Base-by-base conservation (phyloP, 2,797 vertebrate species). In the Otolemur crassicaudatus region DNA sequence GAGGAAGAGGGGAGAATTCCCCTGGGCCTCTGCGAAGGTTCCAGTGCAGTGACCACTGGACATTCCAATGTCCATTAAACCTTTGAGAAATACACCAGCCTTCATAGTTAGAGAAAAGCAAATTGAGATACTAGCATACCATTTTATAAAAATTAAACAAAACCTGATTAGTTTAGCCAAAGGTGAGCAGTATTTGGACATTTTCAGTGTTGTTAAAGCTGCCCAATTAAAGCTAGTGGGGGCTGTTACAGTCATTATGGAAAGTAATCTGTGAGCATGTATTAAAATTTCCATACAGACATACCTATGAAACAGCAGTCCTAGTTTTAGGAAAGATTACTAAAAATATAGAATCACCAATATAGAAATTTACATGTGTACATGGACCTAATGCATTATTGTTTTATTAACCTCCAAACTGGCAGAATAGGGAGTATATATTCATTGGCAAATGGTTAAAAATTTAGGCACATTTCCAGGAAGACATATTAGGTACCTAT, bases 91-190 rank as follows among this genome's bases (percentile, higher is more conserved):
- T 34, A 87, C 25, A 43, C 46, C 5, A 56, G 80, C 7, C 2
- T 69, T 92, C 11, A 9, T 69, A 25, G 12, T 40, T 63, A 70
- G 23, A 6, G 63, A 58, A 89, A 87, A 77, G 4, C 3, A 76
- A 87, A 61, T 37, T 72, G 19, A 94, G 93, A 63, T 5, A 84
- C 67, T 43, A 77, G 31, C 4, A 70, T 87, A n/a, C 5, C 6
- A 61, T 81, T 87, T 85, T 58, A 53, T 49, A 87, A 87, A 90
- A 90, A 20, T n/a, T 63, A 84, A 76, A 17, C 12, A 82, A 95
- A 87, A 70, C 27, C 4, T 29, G 17, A 49, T 67, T 29, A 53
- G 19, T 60, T 73, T 87, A 81, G 9, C 65, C 63, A n/a, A 72
- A 72, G 70, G 29, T 61, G 37, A 92, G 8, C 13, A 82, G 25